A percentile compares a stretch with the other conserved stretches of the same genome.
These are phyloP conservation scores for Helicoverpa assulta DNA, from an alignment of 2,888 invertebrate species.

Conservation along the genomic window DNA sequence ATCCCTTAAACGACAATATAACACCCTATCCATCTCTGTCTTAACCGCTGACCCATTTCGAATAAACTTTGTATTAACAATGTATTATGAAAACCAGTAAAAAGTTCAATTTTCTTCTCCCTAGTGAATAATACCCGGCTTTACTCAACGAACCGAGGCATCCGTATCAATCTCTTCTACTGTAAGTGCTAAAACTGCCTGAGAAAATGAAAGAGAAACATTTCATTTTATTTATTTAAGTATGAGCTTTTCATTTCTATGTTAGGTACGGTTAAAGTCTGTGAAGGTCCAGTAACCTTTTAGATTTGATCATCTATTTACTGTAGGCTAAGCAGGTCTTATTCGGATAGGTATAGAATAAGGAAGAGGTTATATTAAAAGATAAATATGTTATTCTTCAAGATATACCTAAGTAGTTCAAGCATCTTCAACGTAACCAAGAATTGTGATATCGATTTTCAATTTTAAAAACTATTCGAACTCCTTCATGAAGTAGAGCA, in stretches of 20 bases:
- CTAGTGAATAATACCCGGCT: constrained; percentile 20
- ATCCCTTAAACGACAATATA: constrained; percentile 29
- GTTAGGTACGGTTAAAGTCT: too few species aligned
- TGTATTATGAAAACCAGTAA: constrained; percentile 14
- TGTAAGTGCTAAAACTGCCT: constrained; percentile 20
- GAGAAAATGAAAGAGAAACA: constrained; percentile 4
- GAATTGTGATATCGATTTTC: not conserved
- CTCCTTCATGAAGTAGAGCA: constrained; percentile 14
- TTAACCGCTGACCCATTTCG: constrained; percentile 32
- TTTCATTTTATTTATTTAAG: constrained; percentile 35
- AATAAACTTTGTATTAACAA: constrained; percentile 12
- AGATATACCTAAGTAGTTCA: not conserved
- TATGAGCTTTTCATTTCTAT: not conserved
- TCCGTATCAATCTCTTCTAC: constrained; percentile 44
- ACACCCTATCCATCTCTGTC: constrained; percentile 26
- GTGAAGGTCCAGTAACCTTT: too few species aligned
- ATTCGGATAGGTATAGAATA: too few species aligned
- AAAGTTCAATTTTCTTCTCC: constrained; percentile 27
- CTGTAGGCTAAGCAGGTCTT: too few species aligned
- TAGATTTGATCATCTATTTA: too few species aligned
- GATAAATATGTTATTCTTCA: not conserved
- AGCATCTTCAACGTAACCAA: not conserved
- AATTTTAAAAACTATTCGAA: not conserved
- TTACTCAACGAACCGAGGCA: constrained; percentile 19
- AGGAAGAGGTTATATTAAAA: not conserved